Conservation (phyloP, 92 coral and sea anemone genomes). For the Palythoa grandiflora region DNA sequence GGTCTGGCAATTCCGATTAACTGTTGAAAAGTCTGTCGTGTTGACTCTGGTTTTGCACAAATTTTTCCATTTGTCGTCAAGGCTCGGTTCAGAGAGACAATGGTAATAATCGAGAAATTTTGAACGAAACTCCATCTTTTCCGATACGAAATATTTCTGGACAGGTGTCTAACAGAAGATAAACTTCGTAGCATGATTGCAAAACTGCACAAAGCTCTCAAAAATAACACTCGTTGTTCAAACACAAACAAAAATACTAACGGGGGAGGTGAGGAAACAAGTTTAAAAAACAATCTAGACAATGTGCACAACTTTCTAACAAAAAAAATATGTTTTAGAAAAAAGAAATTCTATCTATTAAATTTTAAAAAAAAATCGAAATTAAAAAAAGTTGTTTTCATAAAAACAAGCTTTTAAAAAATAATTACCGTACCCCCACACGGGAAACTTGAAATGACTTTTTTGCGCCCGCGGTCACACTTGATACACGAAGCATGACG, state of each 20-base stretch:
- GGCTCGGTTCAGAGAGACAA: slow-evolving; percentile 57
- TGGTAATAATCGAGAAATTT: slow-evolving; percentile 55
- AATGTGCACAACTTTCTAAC: no score
- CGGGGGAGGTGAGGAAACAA: background rate
- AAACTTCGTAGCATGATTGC: background rate
- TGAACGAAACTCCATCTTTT: slow-evolving; percentile 37
- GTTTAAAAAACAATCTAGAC: no score
- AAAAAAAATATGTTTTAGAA: no score
- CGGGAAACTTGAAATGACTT: no score
- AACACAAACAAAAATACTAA: background rate
- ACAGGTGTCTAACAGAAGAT: background rate
- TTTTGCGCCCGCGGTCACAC: background rate
- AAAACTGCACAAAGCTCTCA: background rate
- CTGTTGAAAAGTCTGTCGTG: slow-evolving; percentile 59
- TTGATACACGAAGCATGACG: slow-evolving; percentile 24
- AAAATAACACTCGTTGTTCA: background rate
- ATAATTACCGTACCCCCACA: background rate
- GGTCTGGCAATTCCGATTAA: slow-evolving; percentile 64
- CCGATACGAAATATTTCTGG: background rate
- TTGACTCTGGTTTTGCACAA: slow-evolving; percentile 58
- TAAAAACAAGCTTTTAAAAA: background rate
- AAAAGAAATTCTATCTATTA: no score
- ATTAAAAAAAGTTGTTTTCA: no score
- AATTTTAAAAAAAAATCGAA: no score
- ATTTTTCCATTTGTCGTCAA: slow-evolving; percentile 48